Evolutionary conservation across 2,888 invertebrate genomes (phyloP), one percentile per base, ranked within the genome.

Genomic region (Lamellibrachia satsuma): DNA sequence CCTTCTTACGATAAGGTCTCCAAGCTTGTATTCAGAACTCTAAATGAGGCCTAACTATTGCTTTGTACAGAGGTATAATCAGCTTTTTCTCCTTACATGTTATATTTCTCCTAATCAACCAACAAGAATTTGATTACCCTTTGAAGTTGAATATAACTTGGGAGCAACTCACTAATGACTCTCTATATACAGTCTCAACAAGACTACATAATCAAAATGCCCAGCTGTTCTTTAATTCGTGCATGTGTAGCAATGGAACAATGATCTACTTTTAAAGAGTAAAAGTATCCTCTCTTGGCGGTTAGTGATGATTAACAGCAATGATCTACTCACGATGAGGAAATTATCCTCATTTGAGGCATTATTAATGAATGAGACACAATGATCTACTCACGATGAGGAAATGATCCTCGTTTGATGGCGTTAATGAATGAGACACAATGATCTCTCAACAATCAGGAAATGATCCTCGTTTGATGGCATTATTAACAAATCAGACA

Each of bases 331-430:
- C 39, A 39, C 1, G 39, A 39, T 39, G 39, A 11, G 9, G 90
- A 9, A 75, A n/a, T 39, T 0, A 55, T 55, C 55, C 55, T 55
- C 55, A 1, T 9, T 55, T 55, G 55, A 55, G 22, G 75, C 6
- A n/a, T 75, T 15, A 75, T n/a, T 22, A 75, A 22, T 15, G 75
- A 75, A 22, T 75, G 22, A 75, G 75, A 75, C 27, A 92, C 51
- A 55, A 27, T 55, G 8, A 91, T 22, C 39, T 57, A 95, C 96
- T 95, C 94, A 96, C 96, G 95, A 92, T 96, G 96, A 60, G 96
- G 95, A 92, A 96, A 96, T 1, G 96, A 96, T n/a, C 96, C 96
- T 93, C 96, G 93, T 93, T 96, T 95, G 91, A 95, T 95, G 55
- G 96, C 95, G 92, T 95, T 95, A 92, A 96, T 95, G 94, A 96